Base-by-base conservation (phyloP, 2,113 vertebrate species). In the Lanius ludovicianus region DNA sequence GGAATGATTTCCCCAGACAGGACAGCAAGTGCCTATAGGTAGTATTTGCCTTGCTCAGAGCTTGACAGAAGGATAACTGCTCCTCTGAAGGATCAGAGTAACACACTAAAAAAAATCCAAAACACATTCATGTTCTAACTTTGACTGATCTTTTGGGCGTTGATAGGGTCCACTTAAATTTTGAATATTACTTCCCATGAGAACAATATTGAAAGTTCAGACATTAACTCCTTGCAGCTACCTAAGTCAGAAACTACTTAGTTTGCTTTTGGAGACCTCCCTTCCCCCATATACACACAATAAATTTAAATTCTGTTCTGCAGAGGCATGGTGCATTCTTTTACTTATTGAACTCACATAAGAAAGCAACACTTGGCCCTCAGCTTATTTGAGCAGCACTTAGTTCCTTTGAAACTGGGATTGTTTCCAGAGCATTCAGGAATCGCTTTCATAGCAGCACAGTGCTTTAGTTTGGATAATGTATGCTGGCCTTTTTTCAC, bases 381-480 rank as follows among this genome's bases (percentile, higher is more conserved):
- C 62, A 31, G 71, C 78, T 95, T 84, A 59, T 87, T 91, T 78
- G 90, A 92, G 90, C 62, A 82, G 73, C 35, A 35, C 68, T 85
- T 53, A 56, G 84, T 96, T 93, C 91, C 87, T 95, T 86, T 96
- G 87, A 93, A 87, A 86, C 94, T 90, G 90, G 95, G 95, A 90
- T 68, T 80, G 55, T 81, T 96, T 88, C 94, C 96, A 97, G 86
- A 90, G 76, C 79, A 65, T 94, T 93, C 87, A 91, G 93, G 84
- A 94, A 82, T 93, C 75, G 88, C 93, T 95, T 94, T 93, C 92
- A 93, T 33, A 96, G 92, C 71, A 82, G 92, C 87, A 85, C 47
- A 91, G 84, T 67, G 47, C 63, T 96, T 97, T 75, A 84, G 87
- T 93, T 94, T 90, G 70, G 89, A 57, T 95, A 95, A 95, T 95